phyloP scores from a whole-genome alignment of 2,113 vertebrate species.

The Mustelus asterias region DNA sequence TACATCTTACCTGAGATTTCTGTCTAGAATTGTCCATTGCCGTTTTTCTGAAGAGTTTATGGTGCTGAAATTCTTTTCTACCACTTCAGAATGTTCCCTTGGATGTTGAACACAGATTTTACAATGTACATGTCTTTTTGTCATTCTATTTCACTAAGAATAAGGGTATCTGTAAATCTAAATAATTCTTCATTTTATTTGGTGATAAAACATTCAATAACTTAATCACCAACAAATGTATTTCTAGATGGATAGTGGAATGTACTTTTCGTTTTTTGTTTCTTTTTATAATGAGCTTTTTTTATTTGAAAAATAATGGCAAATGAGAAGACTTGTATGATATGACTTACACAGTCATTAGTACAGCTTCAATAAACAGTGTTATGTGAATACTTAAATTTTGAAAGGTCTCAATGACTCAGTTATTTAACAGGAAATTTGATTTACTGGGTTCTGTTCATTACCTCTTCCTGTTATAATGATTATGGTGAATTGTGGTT shows the following conservation, averaged over 20 bases:
- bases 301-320: constrained; percentile 26
- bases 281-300: constrained; percentile 13
- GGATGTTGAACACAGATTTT: constrained; percentile 36
- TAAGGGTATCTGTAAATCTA: constrained; percentile 29
- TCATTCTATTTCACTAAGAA: constrained; percentile 17
- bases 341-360: constrained; percentile 16
- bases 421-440: constrained; percentile 11
- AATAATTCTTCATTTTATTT: constrained; percentile 18
- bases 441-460: background rate
- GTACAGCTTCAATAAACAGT: constrained; percentile 37
- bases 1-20: background rate
- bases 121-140: constrained; percentile 27
- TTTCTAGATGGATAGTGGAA: constrained; percentile 36
- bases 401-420: background rate
- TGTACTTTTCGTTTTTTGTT: constrained; percentile 12
- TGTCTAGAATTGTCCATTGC: background rate
- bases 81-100: constrained; percentile 25
- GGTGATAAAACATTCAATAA: background rate
- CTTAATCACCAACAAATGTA: background rate
- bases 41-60: constrained; percentile 12
- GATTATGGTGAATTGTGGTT: background rate
- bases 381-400: constrained; percentile 31
- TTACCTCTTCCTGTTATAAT: background rate
- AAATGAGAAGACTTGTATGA: constrained; percentile 23
- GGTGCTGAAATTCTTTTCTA: constrained; percentile 32